Percentiles rank a stretch among this genome's conserved stretches.
phyloP scores from a whole-genome alignment of 1,140 invertebrate genomes.

The Diploscapter pachys region DNA sequence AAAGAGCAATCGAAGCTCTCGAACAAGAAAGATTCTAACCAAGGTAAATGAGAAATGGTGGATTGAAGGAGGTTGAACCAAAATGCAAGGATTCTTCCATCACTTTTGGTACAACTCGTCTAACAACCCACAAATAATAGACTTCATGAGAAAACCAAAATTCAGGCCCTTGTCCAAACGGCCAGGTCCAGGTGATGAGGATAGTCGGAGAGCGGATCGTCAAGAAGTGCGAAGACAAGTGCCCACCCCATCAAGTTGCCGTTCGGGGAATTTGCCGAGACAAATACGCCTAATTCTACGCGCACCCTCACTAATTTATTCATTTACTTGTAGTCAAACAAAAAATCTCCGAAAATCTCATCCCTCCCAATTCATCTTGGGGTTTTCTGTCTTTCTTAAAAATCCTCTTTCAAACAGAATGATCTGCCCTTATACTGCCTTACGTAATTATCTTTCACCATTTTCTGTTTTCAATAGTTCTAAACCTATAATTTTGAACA shows the following conservation, averaged over 20 bases:
- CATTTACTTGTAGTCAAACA: too few species aligned
- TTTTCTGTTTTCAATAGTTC: too few species aligned
- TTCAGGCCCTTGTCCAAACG: constrained; percentile 44
- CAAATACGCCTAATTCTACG: constrained; percentile 15
- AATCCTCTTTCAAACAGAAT: too few species aligned
- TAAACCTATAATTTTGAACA: too few species aligned
- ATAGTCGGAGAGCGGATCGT: constrained; percentile 50
- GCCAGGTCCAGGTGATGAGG: constrained; percentile 52
- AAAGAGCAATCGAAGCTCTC: constrained; percentile 14
- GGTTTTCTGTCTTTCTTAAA: too few species aligned
- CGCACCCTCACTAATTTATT: too few species aligned
- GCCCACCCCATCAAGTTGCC: constrained; percentile 51
- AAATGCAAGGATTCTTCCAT: background rate
- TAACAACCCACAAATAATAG: constrained; percentile 19
- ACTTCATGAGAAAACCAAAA: constrained; percentile 11
- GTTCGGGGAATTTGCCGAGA: constrained; percentile 51
- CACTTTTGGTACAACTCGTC: background rate
- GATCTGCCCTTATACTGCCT: too few species aligned
- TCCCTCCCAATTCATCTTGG: too few species aligned
- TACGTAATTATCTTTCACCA: too few species aligned
- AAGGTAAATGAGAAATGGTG: constrained; percentile 5
- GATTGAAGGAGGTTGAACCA: background rate
- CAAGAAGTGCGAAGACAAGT: constrained; percentile 51
- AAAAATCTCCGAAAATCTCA: too few species aligned
- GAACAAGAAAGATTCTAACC: constrained; percentile 4